phyloP scores from a whole-genome alignment of 2,113 vertebrate species.

The Pundamilia nyererei region DNA sequence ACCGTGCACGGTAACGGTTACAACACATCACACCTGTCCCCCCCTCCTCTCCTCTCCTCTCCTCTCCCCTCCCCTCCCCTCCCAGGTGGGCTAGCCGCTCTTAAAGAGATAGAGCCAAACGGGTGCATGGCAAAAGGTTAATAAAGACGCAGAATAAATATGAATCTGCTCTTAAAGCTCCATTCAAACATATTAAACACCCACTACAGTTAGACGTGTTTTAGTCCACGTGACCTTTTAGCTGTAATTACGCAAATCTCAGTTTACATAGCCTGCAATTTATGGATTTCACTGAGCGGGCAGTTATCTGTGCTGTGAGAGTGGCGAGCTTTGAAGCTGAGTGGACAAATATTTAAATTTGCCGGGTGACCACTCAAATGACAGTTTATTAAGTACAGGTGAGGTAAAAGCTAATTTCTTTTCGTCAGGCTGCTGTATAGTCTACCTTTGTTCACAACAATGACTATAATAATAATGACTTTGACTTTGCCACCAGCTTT shows the following conservation, averaged over 20 bases:
- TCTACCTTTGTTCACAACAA: background rate
- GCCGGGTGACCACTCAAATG: background rate
- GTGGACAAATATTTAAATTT: background rate
- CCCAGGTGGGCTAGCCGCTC: constrained; percentile 47
- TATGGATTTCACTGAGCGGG: background rate
- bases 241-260: background rate
- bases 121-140: background rate
- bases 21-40: constrained; percentile 45
- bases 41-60: background rate
- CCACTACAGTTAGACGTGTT: background rate
- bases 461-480: background rate
- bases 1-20: background rate
- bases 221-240: background rate
- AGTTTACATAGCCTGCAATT: background rate
- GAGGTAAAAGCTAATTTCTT: background rate
- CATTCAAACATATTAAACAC: background rate
- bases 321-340: background rate
- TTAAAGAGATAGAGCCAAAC: constrained; percentile 47
- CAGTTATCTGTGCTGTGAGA: background rate
- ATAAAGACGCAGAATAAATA: background rate
- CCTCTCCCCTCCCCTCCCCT: background rate
- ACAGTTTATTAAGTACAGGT: background rate
- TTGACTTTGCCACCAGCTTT: background rate
- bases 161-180: background rate
- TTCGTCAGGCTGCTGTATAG: background rate